Evolutionary conservation across 2,113 vertebrate species (phyloP), one percentile per base, ranked within the genome.

Genomic region (Pavo muticus): DNA sequence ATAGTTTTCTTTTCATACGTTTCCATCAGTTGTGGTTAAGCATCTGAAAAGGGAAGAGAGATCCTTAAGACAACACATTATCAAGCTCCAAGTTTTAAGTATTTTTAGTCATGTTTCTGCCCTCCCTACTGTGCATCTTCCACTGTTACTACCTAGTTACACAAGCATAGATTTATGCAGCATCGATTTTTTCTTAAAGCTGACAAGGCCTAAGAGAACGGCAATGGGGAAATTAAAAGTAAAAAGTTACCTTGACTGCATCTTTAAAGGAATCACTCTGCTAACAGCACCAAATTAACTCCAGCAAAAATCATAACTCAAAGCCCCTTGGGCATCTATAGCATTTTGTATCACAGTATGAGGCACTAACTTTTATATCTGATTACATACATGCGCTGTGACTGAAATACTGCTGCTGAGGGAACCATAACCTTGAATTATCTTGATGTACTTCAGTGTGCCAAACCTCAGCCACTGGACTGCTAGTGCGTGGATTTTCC

Each of bases 381-480:
- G 77, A 52, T 37, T 88, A 60, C 88, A 81, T 32, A 67, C 45
- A 70, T 39, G 37, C 17, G 10, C 32, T 75, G 47, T 29, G 9
- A 70, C 92, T 92, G 80, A 93, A 91, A 84, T 88, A 72, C 1
- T 84, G 65, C 60, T 92, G 60, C 79, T 94, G 93, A 84, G 76
- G 79, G 79, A 94, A 88, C 57, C 69, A 65, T 81, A 95, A 78
- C 75, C 72, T 93, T 86, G 75, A 94, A 94, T 94, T 94, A 93
- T 88, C 60, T 87, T 81, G 71, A 45, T 37, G 87, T 83, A 63
- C 73, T 83, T 85, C 63, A 92, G 45, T 39, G 24, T 60, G 68
- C 69, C 87, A 91, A 56, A 59, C 42, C 69, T 57, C 45, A 84
- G 65, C 71, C 68, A 77, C 68, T 74, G 39, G 39, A 50, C 42